phyloP scores from a whole-genome alignment of 2,888 invertebrate genomes.

The Eupithecia subumbrata region DNA sequence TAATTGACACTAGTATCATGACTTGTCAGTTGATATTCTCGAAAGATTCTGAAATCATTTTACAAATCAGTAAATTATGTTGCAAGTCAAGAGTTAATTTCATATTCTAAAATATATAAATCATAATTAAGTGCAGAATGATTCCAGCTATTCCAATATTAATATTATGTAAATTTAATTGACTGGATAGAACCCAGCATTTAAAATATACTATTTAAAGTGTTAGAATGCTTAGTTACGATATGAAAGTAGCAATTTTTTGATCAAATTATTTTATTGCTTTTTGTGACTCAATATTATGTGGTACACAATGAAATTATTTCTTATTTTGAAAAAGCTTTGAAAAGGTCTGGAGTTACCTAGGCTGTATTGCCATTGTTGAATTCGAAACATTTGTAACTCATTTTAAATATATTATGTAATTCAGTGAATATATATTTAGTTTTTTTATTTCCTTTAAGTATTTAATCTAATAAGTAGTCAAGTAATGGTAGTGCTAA shows the following conservation, averaged over 20 bases:
- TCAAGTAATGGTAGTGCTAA: not conserved
- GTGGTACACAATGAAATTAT: constrained; percentile 72
- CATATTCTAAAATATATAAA: constrained; percentile 18
- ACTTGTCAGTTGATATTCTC: constrained; percentile 18
- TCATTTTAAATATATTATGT: constrained; percentile 83
- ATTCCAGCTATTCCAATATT: constrained; percentile 63
- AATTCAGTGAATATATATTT: constrained; percentile 64
- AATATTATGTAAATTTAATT: constrained; percentile 51
- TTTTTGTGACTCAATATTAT: constrained; percentile 77
- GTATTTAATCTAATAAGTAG: too few species aligned
- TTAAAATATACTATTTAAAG: constrained; percentile 79
- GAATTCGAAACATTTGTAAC: constrained; percentile 80
- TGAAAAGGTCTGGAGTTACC: constrained; percentile 68
- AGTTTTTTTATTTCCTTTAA: constrained; percentile 49
- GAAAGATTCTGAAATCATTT: constrained; percentile 18
- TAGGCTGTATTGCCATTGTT: constrained; percentile 73
- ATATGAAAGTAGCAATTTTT: constrained; percentile 78
- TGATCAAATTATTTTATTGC: constrained; percentile 80
- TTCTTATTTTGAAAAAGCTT: constrained; percentile 70
- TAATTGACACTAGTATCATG: not conserved
- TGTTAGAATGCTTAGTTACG: constrained; percentile 79
- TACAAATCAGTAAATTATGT: constrained; percentile 24
- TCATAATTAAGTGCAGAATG: constrained; percentile 66
- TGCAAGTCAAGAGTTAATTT: constrained; percentile 25
- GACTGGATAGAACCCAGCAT: constrained; percentile 79